Evolutionary conservation across 2,113 vertebrate species (phyloP).

Genomic region (Maccullochella peelii): DNA sequence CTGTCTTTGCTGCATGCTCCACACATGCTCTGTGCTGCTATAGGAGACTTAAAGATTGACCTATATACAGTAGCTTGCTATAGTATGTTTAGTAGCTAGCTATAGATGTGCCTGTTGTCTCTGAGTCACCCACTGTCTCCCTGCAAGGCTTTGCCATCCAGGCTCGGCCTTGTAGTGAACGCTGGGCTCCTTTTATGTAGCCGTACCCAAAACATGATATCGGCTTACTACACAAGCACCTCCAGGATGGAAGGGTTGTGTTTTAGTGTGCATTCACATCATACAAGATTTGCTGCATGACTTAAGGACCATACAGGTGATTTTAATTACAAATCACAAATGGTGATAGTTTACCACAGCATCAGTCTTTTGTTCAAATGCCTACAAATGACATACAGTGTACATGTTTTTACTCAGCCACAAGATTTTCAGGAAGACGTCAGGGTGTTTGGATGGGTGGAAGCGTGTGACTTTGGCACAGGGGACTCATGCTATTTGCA

Average conservation of each 20-base stretch:
- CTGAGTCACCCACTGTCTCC: slow-evolving; percentile 36
- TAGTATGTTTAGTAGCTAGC: slow-evolving; percentile 1
- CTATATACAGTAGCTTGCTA: slow-evolving; percentile 37
- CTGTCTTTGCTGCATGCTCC: background rate
- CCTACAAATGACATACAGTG: background rate
- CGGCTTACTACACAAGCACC: background rate
- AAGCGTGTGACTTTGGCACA: background rate
- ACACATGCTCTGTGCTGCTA: slow-evolving; percentile 2
- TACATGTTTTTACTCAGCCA: background rate
- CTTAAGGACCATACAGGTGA: background rate
- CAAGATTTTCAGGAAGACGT: background rate
- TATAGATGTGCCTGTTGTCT: slow-evolving; percentile 46
- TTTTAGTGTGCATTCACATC: background rate
- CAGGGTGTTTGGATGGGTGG: background rate
- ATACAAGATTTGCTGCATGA: background rate
- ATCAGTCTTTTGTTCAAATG: background rate
- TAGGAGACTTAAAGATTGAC: slow-evolving; percentile 49
- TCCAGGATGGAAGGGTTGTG: background rate
- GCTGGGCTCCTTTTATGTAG: background rate
- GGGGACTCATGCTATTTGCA: background rate
- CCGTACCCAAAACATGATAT: background rate
- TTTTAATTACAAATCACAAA: background rate
- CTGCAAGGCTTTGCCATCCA: slow-evolving; percentile 36
- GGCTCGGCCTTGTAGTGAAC: slow-evolving; percentile 10
- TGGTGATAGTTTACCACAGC: background rate